These are phyloP conservation scores for Sylvilagus bachmani DNA, from an alignment of 2,113 vertebrate species.

Conservation along the genomic window DNA sequence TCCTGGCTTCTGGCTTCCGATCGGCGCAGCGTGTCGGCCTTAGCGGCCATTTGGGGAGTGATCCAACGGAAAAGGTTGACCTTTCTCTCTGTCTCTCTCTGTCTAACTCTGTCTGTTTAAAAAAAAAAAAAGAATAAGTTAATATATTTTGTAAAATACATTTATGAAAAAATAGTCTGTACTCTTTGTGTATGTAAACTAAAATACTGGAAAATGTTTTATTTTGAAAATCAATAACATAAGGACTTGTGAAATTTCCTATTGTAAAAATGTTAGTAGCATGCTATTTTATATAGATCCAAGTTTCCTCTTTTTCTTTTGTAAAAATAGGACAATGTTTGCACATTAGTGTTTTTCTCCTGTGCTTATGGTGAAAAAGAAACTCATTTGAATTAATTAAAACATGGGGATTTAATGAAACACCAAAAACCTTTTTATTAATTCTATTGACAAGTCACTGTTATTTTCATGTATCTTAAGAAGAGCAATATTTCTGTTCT, in stretches of 20 bases:
- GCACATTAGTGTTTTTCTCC: background rate
- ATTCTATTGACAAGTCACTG: background rate
- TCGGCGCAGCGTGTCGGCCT: too few species aligned
- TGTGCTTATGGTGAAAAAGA: background rate
- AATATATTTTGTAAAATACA: background rate
- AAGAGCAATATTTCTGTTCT: slow-evolving; percentile 24
- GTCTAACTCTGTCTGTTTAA: too few species aligned
- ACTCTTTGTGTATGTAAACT: background rate
- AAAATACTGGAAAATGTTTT: background rate
- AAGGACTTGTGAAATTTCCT: background rate
- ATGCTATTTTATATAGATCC: background rate
- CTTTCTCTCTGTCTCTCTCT: too few species aligned
- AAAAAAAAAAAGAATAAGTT: background rate
- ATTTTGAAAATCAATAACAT: background rate
- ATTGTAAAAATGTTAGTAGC: background rate
- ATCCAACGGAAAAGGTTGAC: too few species aligned
- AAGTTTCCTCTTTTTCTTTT: background rate
- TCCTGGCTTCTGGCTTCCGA: too few species aligned
- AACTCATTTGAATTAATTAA: slow-evolving; percentile 26
- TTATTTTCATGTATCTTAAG: slow-evolving; percentile 42
- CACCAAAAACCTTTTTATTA: slow-evolving; percentile 40
- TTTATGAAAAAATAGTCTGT: background rate
- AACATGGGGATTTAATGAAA: background rate
- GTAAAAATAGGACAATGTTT: slow-evolving; percentile 18
- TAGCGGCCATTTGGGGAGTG: too few species aligned